A percentile compares a stretch with the other conserved stretches of the same genome.
These are phyloP conservation scores for Metopolophium dirhodum DNA, from an alignment of 1,140 invertebrate species.

Conservation along the genomic window DNA sequence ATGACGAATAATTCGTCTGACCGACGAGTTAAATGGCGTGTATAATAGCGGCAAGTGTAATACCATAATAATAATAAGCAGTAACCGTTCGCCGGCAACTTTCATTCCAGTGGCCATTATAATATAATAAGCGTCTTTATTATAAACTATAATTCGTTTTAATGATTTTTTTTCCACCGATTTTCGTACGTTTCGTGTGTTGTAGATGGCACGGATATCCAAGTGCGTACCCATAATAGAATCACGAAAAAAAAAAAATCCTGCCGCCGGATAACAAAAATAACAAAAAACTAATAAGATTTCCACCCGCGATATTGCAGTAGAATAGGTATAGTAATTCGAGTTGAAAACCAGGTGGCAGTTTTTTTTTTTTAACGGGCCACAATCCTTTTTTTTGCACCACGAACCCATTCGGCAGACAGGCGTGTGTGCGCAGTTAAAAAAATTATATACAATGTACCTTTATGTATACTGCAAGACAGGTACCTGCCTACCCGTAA, in stretches of 20 bases:
- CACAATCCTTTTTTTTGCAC: slow-evolving; percentile 21
- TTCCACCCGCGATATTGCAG: background rate
- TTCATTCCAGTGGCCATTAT: background rate
- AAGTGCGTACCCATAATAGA: background rate
- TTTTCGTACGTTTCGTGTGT: background rate
- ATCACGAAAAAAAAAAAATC: background rate
- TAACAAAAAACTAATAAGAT: background rate
- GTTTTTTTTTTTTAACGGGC: background rate
- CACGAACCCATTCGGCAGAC: background rate
- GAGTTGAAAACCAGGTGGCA: slow-evolving; percentile 22
- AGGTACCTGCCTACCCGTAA: background rate
- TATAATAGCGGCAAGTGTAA: background rate
- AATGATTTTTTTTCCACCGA: background rate
- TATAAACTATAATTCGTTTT: background rate
- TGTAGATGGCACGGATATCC: background rate
- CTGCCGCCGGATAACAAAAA: background rate
- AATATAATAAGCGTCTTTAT: background rate
- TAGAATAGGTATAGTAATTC: background rate
- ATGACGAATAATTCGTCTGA: background rate
- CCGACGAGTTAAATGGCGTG: background rate
- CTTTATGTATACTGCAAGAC: background rate
- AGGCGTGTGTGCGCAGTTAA: background rate
- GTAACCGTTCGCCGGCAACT: background rate
- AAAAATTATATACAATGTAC: background rate
- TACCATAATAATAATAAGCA: too few relatives aligned